Conservation (phyloP, 2,888 invertebrate genomes). For the Podotricha telesiphe region DNA sequence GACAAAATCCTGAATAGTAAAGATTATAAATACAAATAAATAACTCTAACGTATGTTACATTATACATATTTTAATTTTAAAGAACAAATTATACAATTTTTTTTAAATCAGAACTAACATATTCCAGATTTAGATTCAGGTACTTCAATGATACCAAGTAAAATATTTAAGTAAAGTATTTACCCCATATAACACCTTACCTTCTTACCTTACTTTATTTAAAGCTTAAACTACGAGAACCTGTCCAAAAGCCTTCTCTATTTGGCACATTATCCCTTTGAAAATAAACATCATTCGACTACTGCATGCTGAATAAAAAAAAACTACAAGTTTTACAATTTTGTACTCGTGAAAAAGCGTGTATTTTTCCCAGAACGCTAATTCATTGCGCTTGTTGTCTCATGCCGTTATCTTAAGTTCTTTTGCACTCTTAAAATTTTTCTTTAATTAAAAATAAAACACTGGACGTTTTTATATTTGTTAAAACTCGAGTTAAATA, state of each 20-base stretch:
- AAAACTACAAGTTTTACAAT: conserved; percentile 24
- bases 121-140: too few relatives aligned
- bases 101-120: too few relatives aligned
- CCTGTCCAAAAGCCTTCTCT: neutral
- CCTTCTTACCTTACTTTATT: neutral
- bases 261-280: conserved; percentile 31
- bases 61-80: too few relatives aligned
- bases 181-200: neutral
- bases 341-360: conserved; percentile 30
- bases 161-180: neutral
- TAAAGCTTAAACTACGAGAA: neutral
- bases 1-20: too few relatives aligned
- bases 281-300: conserved; percentile 30
- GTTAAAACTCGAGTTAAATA: conserved; percentile 1
- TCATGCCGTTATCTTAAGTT: conserved; percentile 30
- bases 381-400: conserved; percentile 25
- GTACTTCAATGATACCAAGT: neutral
- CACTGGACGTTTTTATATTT: conserved; percentile 1
- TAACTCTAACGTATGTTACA: too few relatives aligned
- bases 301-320: conserved; percentile 21
- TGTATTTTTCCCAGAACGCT: conserved; percentile 30
- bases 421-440: conserved; percentile 24
- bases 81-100: too few relatives aligned
- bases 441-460: conserved; percentile 27
- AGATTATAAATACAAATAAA: too few relatives aligned